Conservation (phyloP, 2,113 vertebrate genomes). For the Phalacrocorax carbo region DNA sequence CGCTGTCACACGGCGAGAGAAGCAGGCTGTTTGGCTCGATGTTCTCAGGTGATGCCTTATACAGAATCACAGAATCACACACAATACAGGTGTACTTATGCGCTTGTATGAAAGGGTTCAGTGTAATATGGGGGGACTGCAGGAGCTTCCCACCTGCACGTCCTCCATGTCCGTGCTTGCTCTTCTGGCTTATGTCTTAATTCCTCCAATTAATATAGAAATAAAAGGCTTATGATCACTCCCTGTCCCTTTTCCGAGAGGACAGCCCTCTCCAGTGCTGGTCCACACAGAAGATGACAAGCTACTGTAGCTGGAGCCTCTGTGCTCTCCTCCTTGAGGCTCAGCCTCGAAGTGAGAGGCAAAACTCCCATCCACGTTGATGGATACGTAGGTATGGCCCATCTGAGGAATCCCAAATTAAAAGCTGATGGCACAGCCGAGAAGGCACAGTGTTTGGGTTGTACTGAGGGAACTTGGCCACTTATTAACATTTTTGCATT, state of each 20-base stretch:
- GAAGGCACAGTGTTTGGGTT: not conserved
- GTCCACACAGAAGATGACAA: not conserved
- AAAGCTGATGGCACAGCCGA: not conserved
- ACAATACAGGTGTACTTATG: accelerated
- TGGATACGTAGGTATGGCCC: not conserved
- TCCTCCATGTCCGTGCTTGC: not conserved
- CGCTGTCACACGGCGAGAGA: not conserved
- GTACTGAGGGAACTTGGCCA: not conserved
- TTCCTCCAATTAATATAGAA: not conserved
- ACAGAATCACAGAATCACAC: too few relatives aligned
- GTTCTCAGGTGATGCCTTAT: too few relatives aligned
- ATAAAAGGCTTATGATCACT: not conserved
- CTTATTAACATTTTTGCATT: not conserved
- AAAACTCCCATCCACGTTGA: not conserved
- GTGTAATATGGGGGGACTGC: not conserved
- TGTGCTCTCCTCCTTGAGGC: not conserved
- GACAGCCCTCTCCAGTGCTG: not conserved
- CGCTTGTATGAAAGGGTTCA: not conserved
- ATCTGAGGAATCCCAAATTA: too few relatives aligned
- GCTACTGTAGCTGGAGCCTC: not conserved
- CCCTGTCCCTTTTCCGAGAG: not conserved
- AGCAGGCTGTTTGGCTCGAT: not conserved
- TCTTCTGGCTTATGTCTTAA: not conserved
- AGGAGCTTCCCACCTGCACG: not conserved
- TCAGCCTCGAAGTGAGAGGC: not conserved